These are phyloP conservation scores for Trisateles emortualis DNA, from an alignment of 2,888 invertebrate species.

Conservation along the genomic window DNA sequence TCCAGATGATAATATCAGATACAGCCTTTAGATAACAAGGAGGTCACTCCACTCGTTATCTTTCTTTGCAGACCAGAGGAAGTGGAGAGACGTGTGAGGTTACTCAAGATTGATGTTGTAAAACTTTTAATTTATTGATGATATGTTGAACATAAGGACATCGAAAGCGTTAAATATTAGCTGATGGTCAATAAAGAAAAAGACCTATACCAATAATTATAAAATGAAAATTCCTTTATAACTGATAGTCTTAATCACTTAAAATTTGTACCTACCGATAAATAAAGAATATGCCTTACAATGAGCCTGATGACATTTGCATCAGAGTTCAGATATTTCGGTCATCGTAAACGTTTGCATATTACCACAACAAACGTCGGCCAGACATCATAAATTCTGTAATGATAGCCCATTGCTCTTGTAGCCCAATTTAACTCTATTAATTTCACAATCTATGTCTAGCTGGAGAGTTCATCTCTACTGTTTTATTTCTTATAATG, in stretches of 20 bases:
- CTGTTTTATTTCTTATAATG: conserved; percentile 23
- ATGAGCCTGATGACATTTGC: conserved; percentile 1
- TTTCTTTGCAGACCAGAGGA: not conserved
- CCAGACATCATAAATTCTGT: conserved; percentile 55
- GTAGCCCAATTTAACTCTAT: conserved; percentile 36
- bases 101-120: too few relatives aligned
- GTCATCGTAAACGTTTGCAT: conserved; percentile 10
- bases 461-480: conserved; percentile 2
- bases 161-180: too few relatives aligned
- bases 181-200: too few relatives aligned
- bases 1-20: too few relatives aligned
- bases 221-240: too few relatives aligned
- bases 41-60: not conserved
- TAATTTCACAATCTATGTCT: conserved; percentile 18
- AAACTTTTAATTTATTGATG: not conserved
- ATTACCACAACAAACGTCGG: conserved; percentile 17
- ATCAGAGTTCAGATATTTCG: conserved; percentile 1
- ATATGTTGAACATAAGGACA: too few relatives aligned
- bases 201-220: too few relatives aligned
- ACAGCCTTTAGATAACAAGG: too few relatives aligned
- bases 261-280: too few relatives aligned
- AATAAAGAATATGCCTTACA: too few relatives aligned
- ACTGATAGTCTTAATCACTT: too few relatives aligned
- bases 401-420: conserved; percentile 34
- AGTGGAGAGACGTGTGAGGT: too few relatives aligned